Conservation (phyloP, 2,888 invertebrate genomes). For the Danaus chrysippus region DNA sequence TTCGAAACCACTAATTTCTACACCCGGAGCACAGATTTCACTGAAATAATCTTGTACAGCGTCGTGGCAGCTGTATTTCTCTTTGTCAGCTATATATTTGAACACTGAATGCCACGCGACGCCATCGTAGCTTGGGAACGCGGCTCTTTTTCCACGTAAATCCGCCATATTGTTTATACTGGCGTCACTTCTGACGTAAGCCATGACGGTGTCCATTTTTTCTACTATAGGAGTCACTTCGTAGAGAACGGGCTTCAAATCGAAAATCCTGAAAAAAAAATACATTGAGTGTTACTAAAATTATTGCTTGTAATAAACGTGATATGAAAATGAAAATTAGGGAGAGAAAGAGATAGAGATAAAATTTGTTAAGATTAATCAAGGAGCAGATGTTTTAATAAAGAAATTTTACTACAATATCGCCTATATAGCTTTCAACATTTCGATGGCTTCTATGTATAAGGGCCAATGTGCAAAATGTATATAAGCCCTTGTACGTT, state of each 20-base stretch:
- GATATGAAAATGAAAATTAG: no score
- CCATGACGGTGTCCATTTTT: slow-evolving; percentile 81
- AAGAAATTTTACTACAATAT: no score
- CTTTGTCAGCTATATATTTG: slow-evolving; percentile 60
- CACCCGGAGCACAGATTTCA: slow-evolving; percentile 81
- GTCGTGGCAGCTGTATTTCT: slow-evolving; percentile 60
- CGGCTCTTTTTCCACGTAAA: slow-evolving; percentile 84
- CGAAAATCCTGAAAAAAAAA: slow-evolving; percentile 71
- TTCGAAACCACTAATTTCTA: slow-evolving; percentile 40
- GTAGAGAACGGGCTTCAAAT: slow-evolving; percentile 79
- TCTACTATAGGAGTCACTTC: slow-evolving; percentile 79
- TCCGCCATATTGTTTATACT: slow-evolving; percentile 79
- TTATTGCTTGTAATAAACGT: no score
- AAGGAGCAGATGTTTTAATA: no score
- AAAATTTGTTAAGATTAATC: no score
- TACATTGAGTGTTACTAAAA: slow-evolving; percentile 1
- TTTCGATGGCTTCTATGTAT: no score
- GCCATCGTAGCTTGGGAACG: slow-evolving; percentile 89
- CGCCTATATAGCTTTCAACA: no score
- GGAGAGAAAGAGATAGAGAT: no score
- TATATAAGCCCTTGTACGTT: no score
- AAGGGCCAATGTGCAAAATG: no score
- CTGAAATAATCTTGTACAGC: slow-evolving; percentile 79
- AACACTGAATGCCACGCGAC: slow-evolving; percentile 82
- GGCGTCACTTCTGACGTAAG: slow-evolving; percentile 81